phyloP scores from a whole-genome alignment of 1,140 invertebrate species.

The Trichonephila clavata region DNA sequence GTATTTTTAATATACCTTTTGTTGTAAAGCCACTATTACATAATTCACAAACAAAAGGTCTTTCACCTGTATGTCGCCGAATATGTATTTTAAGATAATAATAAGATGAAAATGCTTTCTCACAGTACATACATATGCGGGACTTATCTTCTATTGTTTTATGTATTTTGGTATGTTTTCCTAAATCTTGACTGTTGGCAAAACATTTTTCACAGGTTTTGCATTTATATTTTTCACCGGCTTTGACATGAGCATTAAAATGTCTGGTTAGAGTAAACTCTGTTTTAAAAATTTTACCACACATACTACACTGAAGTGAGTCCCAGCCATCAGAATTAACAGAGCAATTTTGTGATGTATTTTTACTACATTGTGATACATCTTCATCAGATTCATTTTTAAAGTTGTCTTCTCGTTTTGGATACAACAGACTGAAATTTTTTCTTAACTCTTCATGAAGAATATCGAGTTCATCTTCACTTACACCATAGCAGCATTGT shows the following conservation, averaged over 20 bases:
- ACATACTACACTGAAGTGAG: not conserved
- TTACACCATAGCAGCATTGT: constrained; percentile 8
- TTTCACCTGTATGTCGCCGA: constrained; percentile 27
- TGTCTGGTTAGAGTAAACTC: constrained; percentile 1
- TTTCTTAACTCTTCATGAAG: constrained; percentile 6
- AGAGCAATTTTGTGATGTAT: not conserved
- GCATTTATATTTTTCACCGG: not conserved
- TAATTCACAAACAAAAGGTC: not conserved
- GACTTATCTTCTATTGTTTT: not conserved
- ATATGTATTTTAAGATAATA: constrained; percentile 28
- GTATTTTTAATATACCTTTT: not conserved
- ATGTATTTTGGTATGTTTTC: not conserved
- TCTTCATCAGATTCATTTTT: not conserved
- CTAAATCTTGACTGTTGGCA: not conserved
- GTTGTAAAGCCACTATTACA: not conserved
- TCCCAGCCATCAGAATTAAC: not conserved
- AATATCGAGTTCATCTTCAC: not conserved
- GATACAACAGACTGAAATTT: not conserved
- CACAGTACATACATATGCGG: not conserved
- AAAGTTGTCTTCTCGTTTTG: not conserved
- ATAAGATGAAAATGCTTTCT: not conserved
- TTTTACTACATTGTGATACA: not conserved
- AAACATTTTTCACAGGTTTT: not conserved
- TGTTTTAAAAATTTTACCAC: not conserved
- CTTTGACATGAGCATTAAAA: not conserved